Base-by-base conservation (phyloP, 1,140 invertebrate species). In the Caenorhabditis brenneri region DNA sequence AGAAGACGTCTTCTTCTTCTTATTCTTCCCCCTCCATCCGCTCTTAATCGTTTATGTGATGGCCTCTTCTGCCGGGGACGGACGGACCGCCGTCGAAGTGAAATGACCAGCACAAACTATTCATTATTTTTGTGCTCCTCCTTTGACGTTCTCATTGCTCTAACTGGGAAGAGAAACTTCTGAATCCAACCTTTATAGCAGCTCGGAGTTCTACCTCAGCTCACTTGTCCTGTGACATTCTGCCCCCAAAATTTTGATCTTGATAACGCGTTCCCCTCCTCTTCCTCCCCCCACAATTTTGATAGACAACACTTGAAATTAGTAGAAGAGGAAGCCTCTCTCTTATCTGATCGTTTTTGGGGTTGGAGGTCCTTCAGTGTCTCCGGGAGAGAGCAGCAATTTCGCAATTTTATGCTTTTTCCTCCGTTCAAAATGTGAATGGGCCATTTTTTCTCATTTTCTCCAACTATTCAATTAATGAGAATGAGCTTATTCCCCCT, bases 21-120 rank as follows among this genome's bases (percentile, higher is more conserved):
- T 36, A 29, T 33, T 2, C 36, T 65, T 33, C 31, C 15, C 60
- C n/a, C n/a, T n/a, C n/a, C n/a, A n/a, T n/a, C n/a, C n/a, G n/a
- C 53, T 74, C 65, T 74, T 74, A 74, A 74, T 74, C 65, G 65
- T 74, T 74, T 74, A 74, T 74, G 65, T 74, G 65, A 74, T 74
- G 65, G 65, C 65, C 36, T 22, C 33, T 9, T 15, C 36, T 36
- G 29, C 58, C 31, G n/a, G n/a, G n/a, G n/a, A n/a, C n/a, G n/a
- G n/a, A n/a, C n/a, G n/a, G n/a, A n/a, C n/a, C n/a, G n/a, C n/a
- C n/a, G n/a, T n/a, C n/a, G n/a, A n/a, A n/a, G n/a, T n/a, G n/a
- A n/a, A n/a, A n/a, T n/a, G n/a, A n/a, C n/a, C n/a, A n/a, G n/a
- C n/a, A 9, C 19, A n/a, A 39, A 42, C 65, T 74, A 74, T 74